Conservation (phyloP, 2,888 invertebrate genomes). For the Heliconius ismenius region DNA sequence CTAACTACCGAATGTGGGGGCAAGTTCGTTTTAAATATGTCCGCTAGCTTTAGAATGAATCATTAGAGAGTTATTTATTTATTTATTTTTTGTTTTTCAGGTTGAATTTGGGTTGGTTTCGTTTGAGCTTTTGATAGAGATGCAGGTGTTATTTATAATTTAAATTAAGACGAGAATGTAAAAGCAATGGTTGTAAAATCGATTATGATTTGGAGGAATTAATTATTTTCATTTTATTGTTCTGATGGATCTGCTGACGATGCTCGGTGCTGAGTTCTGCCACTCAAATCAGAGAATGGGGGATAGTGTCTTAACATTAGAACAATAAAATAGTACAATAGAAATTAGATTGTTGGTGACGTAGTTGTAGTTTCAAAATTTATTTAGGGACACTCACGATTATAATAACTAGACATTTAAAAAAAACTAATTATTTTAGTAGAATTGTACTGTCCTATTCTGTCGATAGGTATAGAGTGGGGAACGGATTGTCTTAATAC, state of each 20-base stretch:
- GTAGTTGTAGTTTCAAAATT: no score
- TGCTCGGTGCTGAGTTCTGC: neutral
- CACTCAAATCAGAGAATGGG: neutral
- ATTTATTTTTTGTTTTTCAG: neutral
- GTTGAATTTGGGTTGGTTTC: neutral
- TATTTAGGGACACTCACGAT: no score
- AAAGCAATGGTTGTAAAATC: neutral
- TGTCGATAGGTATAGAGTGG: no score
- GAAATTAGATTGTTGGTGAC: no score
- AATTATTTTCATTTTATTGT: neutral
- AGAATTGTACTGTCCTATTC: no score
- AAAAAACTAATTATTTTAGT: no score
- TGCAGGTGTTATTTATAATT: neutral
- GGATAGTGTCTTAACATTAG: neutral
- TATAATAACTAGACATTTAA: no score
- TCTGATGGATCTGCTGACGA: neutral
- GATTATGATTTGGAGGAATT: neutral
- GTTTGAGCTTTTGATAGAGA: neutral
- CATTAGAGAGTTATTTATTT: neutral
- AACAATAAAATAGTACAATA: no score
- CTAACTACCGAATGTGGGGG: conserved; percentile 78
- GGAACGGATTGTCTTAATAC: no score
- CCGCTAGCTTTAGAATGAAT: conserved; percentile 48
- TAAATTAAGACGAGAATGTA: neutral
- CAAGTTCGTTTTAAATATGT: conserved; percentile 82